Conservation (phyloP, 2,113 vertebrate species). For the Sylvilagus bachmani region DNA sequence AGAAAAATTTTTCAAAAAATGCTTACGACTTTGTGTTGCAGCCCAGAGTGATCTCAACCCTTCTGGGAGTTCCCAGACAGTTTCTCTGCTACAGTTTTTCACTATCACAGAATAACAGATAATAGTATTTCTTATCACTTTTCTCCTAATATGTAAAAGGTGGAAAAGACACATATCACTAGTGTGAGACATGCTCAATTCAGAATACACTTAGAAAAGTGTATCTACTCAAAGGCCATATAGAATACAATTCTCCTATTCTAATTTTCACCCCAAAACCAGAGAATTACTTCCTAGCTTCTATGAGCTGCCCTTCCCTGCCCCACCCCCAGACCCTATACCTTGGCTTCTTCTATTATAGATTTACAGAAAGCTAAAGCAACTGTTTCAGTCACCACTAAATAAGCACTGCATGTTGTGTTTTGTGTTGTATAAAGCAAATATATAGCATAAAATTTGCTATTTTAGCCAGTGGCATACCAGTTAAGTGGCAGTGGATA, state of each 20-base stretch:
- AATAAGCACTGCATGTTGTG: neutral
- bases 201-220: neutral
- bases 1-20: neutral
- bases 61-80: neutral
- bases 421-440: neutral
- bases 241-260: neutral
- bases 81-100: neutral
- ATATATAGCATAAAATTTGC: neutral
- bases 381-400: neutral
- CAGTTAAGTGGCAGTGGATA: neutral
- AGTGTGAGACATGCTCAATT: neutral
- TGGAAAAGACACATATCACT: neutral
- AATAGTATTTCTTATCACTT: neutral
- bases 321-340: neutral
- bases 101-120: neutral
- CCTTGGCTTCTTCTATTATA: neutral
- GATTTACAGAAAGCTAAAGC: neutral
- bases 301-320: no score
- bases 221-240: neutral
- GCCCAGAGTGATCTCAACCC: neutral
- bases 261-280: neutral
- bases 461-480: neutral
- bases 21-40: neutral
- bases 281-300: neutral
- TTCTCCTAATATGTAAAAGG: neutral